Evolutionary conservation across 2,888 invertebrate genomes (phyloP), one percentile per base, ranked within the genome.

Genomic region (Drosophila borealis): DNA sequence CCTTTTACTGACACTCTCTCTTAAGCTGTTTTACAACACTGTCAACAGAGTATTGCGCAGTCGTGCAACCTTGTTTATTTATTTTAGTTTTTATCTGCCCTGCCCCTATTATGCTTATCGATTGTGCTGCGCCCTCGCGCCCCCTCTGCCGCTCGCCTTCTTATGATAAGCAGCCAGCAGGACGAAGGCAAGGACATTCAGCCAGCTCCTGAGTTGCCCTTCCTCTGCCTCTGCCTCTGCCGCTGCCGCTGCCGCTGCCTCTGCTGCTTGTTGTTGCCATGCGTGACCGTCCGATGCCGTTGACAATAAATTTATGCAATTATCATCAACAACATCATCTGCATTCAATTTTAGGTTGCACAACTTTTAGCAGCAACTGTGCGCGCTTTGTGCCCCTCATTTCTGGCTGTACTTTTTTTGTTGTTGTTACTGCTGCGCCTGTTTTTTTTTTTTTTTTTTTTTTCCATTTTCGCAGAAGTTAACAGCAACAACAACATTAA

Each of bases 231-330:
- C 17, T 17, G 17, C 34, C 10, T 1, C 2, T n/a, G 10, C 42
- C 29, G 19, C 29, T 62, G 6, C 17, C n/a, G 1, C 19, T 34
- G 21, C 49, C n/a, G 3, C 48, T 34, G 34, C 34, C 17, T 19
- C 42, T n/a, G 9, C 4, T 14, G 42, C 21, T 44, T 56, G 29
- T 51, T 72, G 71, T 71, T 78, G 68, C 71, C 79, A 72, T 73
- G 87, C 81, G 84, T 82, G 84, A 86, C 81, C 67, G 51, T 83
- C 81, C 67, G 51, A 50, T 64, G 56, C 68, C 69, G 72, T 80
- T 83, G 75, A 80, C 81, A 80, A 83, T 86, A 86, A 83, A 80
- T 78, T 75, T 75, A 70, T 78, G 76, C 70, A 73, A 73, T 78
- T 80, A 72, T 50, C 62, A 64, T 50, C 44, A 63, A 41, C 54